phyloP scores from a whole-genome alignment of 2,797 vertebrate genomes.

The Spinus olivaceus region DNA sequence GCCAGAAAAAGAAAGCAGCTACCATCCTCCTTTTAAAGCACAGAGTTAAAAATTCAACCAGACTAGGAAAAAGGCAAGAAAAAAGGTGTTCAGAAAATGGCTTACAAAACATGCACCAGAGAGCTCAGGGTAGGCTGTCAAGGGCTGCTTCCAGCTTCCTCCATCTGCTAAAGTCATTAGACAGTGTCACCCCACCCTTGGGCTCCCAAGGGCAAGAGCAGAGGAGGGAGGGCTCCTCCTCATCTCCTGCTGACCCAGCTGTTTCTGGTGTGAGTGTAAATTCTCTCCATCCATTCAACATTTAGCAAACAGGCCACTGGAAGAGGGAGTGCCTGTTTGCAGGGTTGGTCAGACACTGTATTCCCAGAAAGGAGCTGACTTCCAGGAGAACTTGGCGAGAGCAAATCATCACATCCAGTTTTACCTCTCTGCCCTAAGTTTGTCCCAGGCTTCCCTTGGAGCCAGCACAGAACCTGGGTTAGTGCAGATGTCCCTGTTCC shows the following conservation, averaged over 20 bases:
- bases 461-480: background rate
- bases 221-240: conserved; percentile 32
- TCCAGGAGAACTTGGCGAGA: background rate
- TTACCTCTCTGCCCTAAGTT: background rate
- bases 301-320: background rate
- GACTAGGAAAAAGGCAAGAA: background rate
- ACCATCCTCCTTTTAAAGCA: background rate
- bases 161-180: conserved; percentile 37
- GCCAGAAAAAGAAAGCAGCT: background rate
- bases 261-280: background rate
- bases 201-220: background rate
- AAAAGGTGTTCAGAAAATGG: background rate
- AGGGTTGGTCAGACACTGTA: background rate
- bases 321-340: conserved; percentile 2
- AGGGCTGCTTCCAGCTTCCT: background rate
- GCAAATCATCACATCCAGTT: background rate
- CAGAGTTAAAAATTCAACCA: background rate
- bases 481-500: background rate
- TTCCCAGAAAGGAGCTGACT: conserved; percentile 5
- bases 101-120: background rate
- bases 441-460: background rate
- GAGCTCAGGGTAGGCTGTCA: conserved; percentile 5
- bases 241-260: background rate
- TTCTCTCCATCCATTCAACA: background rate
- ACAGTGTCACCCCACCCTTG: conserved; percentile 14